These are phyloP conservation scores for Chanos chanos DNA, from an alignment of 2,797 vertebrate genomes.

Conservation along the genomic window DNA sequence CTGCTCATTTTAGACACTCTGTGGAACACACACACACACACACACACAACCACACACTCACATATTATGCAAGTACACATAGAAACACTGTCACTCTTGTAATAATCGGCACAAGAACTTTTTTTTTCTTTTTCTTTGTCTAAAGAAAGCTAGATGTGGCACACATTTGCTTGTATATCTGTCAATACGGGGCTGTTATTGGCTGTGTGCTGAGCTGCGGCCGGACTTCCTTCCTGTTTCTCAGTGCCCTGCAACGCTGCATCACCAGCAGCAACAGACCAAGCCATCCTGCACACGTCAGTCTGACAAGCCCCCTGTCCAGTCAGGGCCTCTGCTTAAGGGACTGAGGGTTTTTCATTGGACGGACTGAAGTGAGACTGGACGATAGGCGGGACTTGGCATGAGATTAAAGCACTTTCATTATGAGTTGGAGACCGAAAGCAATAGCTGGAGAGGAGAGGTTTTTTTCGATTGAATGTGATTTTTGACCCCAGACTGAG, in stretches of 20 bases:
- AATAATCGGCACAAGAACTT: constrained; percentile 53
- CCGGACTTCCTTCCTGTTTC: constrained; percentile 36
- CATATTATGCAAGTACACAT: constrained; percentile 43
- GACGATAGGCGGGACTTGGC: constrained; percentile 2
- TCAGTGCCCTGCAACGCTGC: constrained; percentile 73
- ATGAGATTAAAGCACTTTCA: constrained; percentile 43
- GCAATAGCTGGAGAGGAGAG: constrained; percentile 30
- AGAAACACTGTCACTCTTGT: constrained; percentile 38
- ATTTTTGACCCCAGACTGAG: not conserved
- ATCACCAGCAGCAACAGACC: constrained; percentile 62
- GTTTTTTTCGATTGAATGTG: constrained; percentile 19
- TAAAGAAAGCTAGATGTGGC: constrained; percentile 7
- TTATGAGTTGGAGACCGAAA: constrained; percentile 31
- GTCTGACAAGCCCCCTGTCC: constrained; percentile 7
- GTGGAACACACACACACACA: no score
- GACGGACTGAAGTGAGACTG: constrained; percentile 29
- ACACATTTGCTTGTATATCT: constrained; percentile 27
- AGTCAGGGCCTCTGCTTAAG: not conserved
- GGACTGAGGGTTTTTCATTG: constrained; percentile 29
- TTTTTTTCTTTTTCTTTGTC: no score
- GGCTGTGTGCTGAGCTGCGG: constrained; percentile 7
- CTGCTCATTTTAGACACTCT: no score
- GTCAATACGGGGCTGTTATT: constrained; percentile 5
- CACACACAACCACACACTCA: constrained; percentile 8
- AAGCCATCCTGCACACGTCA: constrained; percentile 43